Conservation (phyloP, 1,140 invertebrate genomes). For the Camponotus floridanus region DNA sequence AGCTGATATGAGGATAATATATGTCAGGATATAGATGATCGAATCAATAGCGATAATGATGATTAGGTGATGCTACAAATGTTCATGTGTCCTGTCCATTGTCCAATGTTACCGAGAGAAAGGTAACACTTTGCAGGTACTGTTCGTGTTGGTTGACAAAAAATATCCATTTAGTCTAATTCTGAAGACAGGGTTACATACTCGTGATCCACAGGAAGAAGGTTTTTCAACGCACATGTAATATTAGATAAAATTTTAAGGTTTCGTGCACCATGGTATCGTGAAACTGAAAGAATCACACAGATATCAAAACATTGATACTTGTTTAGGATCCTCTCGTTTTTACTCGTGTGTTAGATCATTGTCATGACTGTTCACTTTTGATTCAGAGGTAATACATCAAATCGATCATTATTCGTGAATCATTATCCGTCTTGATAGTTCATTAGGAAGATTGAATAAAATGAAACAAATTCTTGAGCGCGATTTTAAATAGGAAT, state of each 20-base stretch:
- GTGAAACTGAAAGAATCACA: conserved; percentile 46
- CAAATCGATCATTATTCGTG: conserved; percentile 24
- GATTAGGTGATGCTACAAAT: conserved; percentile 37
- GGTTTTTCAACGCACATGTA: conserved; percentile 8
- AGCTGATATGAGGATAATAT: conserved; percentile 80
- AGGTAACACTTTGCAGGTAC: background rate
- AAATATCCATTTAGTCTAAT: conserved; percentile 19
- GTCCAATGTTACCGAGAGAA: conserved; percentile 20
- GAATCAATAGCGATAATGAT: conserved; percentile 61
- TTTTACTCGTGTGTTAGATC: conserved; percentile 36
- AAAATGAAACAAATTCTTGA: conserved; percentile 45
- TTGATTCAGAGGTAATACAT: background rate
- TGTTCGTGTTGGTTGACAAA: background rate
- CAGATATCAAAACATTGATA: conserved; percentile 56
- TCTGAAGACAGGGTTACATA: conserved; percentile 16
- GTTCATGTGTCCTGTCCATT: conserved; percentile 43
- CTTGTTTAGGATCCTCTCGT: conserved; percentile 37
- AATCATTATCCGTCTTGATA: conserved; percentile 34
- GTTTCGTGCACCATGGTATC: background rate
- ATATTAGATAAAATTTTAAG: conserved; percentile 34
- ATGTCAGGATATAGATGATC: conserved; percentile 58
- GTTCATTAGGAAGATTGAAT: background rate
- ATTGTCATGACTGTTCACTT: conserved; percentile 26
- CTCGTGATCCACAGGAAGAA: background rate
- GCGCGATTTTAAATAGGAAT: conserved; percentile 49